Conservation (phyloP, 2,888 invertebrate genomes). For the Cybosia mesomella region DNA sequence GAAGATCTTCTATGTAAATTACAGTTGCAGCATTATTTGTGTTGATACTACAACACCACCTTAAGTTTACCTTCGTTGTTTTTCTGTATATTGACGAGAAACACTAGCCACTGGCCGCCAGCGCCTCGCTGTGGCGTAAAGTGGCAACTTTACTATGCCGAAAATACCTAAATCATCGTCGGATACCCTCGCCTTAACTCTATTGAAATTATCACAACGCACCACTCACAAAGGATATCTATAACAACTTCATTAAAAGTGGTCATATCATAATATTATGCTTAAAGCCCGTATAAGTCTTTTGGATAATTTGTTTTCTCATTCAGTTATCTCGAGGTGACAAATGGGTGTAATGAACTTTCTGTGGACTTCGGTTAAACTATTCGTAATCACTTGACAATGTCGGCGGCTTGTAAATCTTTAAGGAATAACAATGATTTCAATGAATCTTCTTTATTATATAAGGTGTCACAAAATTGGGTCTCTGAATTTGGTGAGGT, state of each 20-base stretch:
- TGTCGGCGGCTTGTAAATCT: background rate
- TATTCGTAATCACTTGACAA: conserved; percentile 27
- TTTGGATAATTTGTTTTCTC: conserved; percentile 66
- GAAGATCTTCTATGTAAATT: no score
- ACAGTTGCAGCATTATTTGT: no score
- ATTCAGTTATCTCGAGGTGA: conserved; percentile 66
- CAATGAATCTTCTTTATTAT: background rate
- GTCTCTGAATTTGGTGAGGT: no score
- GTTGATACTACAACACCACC: no score
- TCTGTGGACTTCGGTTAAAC: conserved; percentile 62
- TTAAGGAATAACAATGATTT: background rate
- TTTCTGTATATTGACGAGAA: no score
- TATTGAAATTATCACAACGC: background rate
- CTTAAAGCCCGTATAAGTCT: conserved; percentile 60
- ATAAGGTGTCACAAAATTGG: no score
- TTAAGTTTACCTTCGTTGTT: no score
- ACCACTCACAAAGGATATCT: background rate
- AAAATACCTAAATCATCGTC: no score
- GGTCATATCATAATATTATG: conserved; percentile 48
- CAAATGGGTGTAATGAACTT: conserved; percentile 65
- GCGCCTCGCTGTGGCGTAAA: no score
- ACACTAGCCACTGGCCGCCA: no score
- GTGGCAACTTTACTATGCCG: no score
- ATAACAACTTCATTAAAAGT: background rate
- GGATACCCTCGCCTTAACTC: no score